A percentile compares a stretch with the other conserved stretches of the same genome.
Evolutionary conservation across 2,113 vertebrate species (phyloP).

Genomic region (Alces alces): DNA sequence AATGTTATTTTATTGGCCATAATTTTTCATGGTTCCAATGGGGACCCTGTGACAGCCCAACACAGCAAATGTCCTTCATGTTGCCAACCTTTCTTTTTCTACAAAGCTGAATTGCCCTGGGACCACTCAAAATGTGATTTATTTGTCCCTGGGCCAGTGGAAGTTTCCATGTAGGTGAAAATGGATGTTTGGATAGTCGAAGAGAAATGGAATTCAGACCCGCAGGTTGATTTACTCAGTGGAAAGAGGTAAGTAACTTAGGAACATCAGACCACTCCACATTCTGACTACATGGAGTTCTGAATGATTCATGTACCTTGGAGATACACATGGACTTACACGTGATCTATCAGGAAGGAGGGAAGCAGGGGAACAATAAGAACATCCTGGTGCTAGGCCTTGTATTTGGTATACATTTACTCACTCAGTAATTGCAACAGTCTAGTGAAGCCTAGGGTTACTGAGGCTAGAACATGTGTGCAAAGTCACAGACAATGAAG

Average conservation of each 20-base stretch:
- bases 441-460: neutral
- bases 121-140: slow-evolving; percentile 95
- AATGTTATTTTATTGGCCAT: slow-evolving; percentile 95
- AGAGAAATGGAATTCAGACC: slow-evolving; percentile 80
- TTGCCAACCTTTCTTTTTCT: slow-evolving; percentile 86
- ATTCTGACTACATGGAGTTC: slow-evolving; percentile 42
- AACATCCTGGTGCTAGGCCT: neutral
- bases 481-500: neutral
- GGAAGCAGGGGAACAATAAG: neutral
- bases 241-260: slow-evolving; percentile 69
- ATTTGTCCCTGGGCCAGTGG: slow-evolving; percentile 92
- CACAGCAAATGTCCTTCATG: slow-evolving; percentile 95
- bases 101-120: slow-evolving; percentile 87
- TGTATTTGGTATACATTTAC: neutral
- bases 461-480: neutral
- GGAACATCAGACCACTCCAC: slow-evolving; percentile 54
- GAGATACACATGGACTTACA: neutral
- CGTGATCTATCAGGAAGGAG: neutral
- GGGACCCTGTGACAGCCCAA: slow-evolving; percentile 92
- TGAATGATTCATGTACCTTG: neutral
- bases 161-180: slow-evolving; percentile 93
- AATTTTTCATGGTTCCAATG: slow-evolving; percentile 94
- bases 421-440: neutral
- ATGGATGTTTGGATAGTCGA: slow-evolving; percentile 85
- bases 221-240: slow-evolving; percentile 80